Base-by-base conservation (phyloP, 2,888 invertebrate genomes). In the Cataglyphis altisquamis region DNA sequence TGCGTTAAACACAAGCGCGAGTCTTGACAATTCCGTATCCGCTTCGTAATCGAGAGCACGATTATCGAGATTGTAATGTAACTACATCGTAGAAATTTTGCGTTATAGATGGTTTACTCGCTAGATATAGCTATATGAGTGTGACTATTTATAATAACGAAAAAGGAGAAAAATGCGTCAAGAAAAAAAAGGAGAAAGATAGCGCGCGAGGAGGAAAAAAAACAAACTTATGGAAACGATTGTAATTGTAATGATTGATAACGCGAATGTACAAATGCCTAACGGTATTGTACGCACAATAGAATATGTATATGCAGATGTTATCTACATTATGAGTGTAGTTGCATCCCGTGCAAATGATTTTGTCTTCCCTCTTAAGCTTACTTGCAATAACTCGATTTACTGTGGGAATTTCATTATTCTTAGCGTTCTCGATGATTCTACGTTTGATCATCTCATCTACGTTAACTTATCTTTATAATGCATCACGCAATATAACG, bases 301-400 rank as follows among this genome's bases (percentile, higher is more conserved):
- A 72, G 45, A 60, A 8, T 15, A 60, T 25, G 45, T n/a, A 60
- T 45, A 32, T 60, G 32, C 72, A 72, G 41, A 72, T 12, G 45
- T 82, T 78, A 60, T 52, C 55, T 62, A 81, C 41, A 63, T 78
- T 62, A 21, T 21, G n/a, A 62, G 15, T 52, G n/a, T 77, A 78
- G n/a, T 55, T 45, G 18, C 25, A 21, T 48, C 41, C 29, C 62
- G 63, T 78, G 25, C 63, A 78, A 64, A 75, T 75, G 36, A 74
- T 82, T 82, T 82, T 48, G 81, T 81, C 78, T 82, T 82, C 81
- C 81, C 52, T 63, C 52, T 39, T 82, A 64, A 64, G 29, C 77
- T 21, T 77, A 52, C 29, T 39, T 36, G 52, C 36, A 39, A 39
- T 29, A 48, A 62, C 36, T n/a, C 62, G 63, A 48, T 8, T n/a